Percentiles rank a stretch among this genome's conserved stretches.
Conservation (phyloP, 2,888 invertebrate species). For the Athalia rosae region DNA sequence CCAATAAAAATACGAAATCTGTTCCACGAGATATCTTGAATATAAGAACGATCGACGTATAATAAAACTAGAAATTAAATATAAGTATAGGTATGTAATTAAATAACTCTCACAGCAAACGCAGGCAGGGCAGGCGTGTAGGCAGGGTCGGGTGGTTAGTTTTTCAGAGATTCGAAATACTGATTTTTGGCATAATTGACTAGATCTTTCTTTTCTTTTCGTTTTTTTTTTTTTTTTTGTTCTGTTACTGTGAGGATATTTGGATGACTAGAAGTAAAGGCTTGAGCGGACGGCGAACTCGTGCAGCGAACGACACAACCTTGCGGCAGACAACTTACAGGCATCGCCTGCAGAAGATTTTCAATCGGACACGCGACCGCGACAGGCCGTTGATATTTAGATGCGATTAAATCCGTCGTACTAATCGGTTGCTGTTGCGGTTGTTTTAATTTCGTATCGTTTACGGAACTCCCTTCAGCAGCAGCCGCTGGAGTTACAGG, state of each 20-base stretch:
- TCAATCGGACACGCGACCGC: slow-evolving; percentile 28
- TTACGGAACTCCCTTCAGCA: slow-evolving; percentile 69
- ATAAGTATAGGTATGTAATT: slow-evolving; percentile 19
- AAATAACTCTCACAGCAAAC: slow-evolving; percentile 47
- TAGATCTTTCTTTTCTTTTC: background rate
- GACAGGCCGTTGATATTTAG: slow-evolving; percentile 65
- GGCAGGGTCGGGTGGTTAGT: slow-evolving; percentile 30
- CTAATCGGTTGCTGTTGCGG: slow-evolving; percentile 52
- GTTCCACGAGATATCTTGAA: background rate
- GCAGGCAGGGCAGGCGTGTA: slow-evolving; percentile 43
- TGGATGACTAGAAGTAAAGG: background rate
- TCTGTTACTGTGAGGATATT: slow-evolving; percentile 28
- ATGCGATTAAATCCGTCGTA: slow-evolving; percentile 69
- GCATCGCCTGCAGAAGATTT: slow-evolving; percentile 47
- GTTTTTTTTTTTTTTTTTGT: background rate
- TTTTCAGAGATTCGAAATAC: slow-evolving; percentile 10
- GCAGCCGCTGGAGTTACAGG: slow-evolving; percentile 58
- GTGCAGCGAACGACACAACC: slow-evolving; percentile 12
- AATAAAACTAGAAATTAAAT: background rate
- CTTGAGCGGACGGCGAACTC: background rate
- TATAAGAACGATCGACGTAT: background rate
- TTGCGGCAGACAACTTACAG: slow-evolving; percentile 59
- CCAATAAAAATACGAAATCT: no score
- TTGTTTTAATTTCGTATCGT: slow-evolving; percentile 56
- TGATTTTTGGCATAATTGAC: background rate